A percentile compares a stretch with the other conserved stretches of the same genome.
These are phyloP conservation scores for Acanthochromis polyacanthus DNA, from an alignment of 2,113 vertebrate genomes.

Conservation along the genomic window DNA sequence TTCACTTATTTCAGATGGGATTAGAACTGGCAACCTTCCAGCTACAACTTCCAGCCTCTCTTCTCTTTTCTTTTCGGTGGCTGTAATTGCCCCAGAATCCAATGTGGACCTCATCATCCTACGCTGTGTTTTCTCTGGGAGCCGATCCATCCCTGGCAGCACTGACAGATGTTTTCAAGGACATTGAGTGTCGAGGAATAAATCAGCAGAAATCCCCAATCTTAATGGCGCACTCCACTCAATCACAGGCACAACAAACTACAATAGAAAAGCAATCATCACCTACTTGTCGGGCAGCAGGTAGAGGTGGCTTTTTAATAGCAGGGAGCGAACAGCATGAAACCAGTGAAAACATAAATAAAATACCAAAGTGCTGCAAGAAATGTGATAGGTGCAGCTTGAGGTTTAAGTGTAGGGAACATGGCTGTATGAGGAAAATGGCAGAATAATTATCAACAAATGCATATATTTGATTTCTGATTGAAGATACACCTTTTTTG, in stretches of 20 bases:
- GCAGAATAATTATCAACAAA: too few species aligned
- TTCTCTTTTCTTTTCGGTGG: neutral
- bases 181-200: constrained; percentile 35
- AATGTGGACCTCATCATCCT: constrained; percentile 19
- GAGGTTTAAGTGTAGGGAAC: neutral
- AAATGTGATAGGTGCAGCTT: neutral
- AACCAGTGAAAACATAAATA: constrained; percentile 2
- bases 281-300: constrained; percentile 7
- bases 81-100: constrained; percentile 8
- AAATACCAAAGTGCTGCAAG: too few species aligned
- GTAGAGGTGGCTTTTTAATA: neutral
- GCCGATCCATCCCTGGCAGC: constrained; percentile 29
- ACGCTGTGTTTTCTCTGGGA: constrained; percentile 19
- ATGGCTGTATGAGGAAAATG: too few species aligned
- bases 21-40: neutral
- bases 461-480: too few species aligned
- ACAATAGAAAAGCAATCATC: constrained; percentile 53
- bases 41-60: constrained; percentile 3
- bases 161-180: constrained; percentile 55
- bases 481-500: too few species aligned
- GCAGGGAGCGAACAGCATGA: neutral
- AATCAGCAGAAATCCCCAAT: constrained; percentile 49
- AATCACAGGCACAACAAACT: constrained; percentile 57
- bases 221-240: constrained; percentile 34
- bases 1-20: constrained; percentile 1